Evolutionary conservation across 2,113 vertebrate genomes (phyloP).

Genomic region (Protobothrops mucrosquamatus): DNA sequence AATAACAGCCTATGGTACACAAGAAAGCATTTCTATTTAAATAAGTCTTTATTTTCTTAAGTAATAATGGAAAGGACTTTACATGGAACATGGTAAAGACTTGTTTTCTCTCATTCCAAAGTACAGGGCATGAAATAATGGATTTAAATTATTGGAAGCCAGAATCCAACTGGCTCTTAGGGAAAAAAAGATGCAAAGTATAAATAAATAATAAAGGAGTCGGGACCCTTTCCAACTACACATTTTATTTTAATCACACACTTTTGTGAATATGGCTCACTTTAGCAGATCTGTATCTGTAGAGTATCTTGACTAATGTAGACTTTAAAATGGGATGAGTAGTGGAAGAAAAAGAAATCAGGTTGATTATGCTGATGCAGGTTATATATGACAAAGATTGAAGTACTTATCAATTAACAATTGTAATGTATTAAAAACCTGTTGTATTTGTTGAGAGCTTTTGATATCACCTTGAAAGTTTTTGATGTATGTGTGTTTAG

Average conservation of each 20-base stretch:
- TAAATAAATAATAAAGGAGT: neutral
- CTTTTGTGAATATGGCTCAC: neutral
- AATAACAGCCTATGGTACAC: neutral
- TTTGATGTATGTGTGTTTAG: neutral
- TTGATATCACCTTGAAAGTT: neutral
- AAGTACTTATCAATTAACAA: neutral
- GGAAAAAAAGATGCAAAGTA: neutral
- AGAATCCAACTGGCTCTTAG: neutral
- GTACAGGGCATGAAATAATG: neutral
- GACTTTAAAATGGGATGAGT: neutral
- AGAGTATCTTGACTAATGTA: neutral
- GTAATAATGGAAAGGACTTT: neutral
- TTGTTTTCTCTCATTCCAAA: neutral
- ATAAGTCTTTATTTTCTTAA: neutral
- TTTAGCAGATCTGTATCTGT: neutral
- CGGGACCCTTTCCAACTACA: neutral
- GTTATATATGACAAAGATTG: neutral
- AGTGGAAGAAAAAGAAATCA: neutral
- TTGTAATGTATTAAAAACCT: neutral
- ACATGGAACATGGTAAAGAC: neutral
- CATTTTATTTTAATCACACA: neutral
- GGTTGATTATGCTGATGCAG: neutral
- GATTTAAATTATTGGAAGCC: neutral
- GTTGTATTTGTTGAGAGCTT: neutral
- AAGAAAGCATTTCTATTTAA: neutral